Base-by-base conservation (phyloP, 2,888 invertebrate genomes). In the Camptogramma bilineatum region DNA sequence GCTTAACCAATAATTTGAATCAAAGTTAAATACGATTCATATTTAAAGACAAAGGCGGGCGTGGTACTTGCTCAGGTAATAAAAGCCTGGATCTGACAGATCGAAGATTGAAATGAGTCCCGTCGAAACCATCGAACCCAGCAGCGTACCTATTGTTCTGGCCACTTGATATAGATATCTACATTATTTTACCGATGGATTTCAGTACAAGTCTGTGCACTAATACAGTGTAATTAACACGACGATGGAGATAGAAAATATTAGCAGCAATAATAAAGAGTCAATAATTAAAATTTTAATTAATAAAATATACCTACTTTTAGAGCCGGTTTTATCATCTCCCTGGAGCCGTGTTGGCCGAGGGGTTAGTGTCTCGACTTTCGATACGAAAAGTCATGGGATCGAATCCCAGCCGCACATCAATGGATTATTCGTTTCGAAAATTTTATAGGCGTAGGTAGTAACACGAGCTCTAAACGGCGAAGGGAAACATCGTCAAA, bases 31-130 rank as follows among this genome's bases (percentile, higher is more conserved):
- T 64, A 62, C 64, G 53, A 48, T 48, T 56, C 53, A 46, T 52
- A 66, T 72, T 67, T 54, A 54, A 62, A 63, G 59, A 72, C 67
- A 66, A 69, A 68, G 58, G 65, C 34, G 39, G 60, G 52, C 53
- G 55, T 55, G 65, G 61, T 65, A 68, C 60, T 66, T 64, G 63
- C 61, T 64, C 69, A 68, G 69, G 66, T 73, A 69, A 65, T 68
- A 69, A 69, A 71, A 67, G 65, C 65, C 63, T 71, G 73, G 13
- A 56, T 58, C 64, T 69, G 73, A 71, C 73, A 73, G 69, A 73
- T 68, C 54, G 68, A 68, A 73, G 66, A 70, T 71, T 71, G 68
- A 65, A 69, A 70, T 69, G 64, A 73, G 39, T 63, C 55, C 59
- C 66, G 60, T 61, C 68, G 62, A 62, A 71, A 71, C 52, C 68